Evolutionary conservation across 2,888 invertebrate species (phyloP), one percentile per base, ranked within the genome.

Genomic region (Meloe dianella): DNA sequence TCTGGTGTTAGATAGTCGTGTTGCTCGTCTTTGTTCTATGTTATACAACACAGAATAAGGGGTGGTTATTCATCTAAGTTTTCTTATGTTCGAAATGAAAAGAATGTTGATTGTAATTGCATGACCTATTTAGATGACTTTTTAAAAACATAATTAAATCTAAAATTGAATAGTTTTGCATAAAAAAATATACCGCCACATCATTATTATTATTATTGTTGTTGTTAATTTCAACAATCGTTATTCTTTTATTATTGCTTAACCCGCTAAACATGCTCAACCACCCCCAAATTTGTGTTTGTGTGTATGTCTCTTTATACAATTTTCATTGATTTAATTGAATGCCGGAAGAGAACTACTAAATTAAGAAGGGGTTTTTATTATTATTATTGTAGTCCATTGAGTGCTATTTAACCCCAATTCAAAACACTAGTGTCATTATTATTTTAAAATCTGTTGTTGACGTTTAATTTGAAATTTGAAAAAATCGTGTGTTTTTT

Each of bases 1-100:
- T 35, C 14, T 69, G 64, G 69, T 62, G 69, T 62, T 66, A n/a
- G n/a, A n/a, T n/a, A 27, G 63, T 56, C 61, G 61, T 65, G 64
- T 60, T 56, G 10, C 14, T 14, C 17, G 5, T 41, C 38, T n/a
- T 41, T 41, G 4, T 12, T 8, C 9, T 9, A 32, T 1, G 6
- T 6, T 30, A 8, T n/a, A 30, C 7, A 30, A 30, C 30, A 30
- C 2, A 27, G 4, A 35, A 10, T n/a, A 2, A 12, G 35, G 10
- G 12, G 35, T 14, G 12, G n/a, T n/a, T n/a, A n/a, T n/a, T n/a
- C n/a, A n/a, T n/a, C n/a, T n/a, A n/a, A n/a, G 10, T 32, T 32
- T 32, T 32, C 32, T 9, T 32, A 1, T 32, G 8, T 32, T 1
- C 32, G 14, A 38, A 12, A n/a, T 20, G 47, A 20, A 47, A 47